phyloP scores from a whole-genome alignment of 2,113 vertebrate genomes.

The Psettodes erumei region DNA sequence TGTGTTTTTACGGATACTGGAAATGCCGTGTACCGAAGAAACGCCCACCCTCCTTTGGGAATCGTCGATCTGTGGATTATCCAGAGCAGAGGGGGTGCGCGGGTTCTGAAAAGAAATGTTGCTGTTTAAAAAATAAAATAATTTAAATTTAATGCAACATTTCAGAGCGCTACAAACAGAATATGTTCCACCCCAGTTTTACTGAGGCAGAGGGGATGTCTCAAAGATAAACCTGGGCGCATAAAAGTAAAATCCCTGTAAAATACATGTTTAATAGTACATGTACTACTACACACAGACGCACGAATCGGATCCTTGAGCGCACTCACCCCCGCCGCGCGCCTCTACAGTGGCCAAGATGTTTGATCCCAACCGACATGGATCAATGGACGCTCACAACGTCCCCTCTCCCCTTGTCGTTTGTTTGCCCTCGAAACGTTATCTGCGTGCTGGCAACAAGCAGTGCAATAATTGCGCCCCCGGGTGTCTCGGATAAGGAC shows the following conservation, averaged over 20 bases:
- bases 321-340: neutral
- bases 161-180: neutral
- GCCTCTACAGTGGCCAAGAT: neutral
- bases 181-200: neutral
- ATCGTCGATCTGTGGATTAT: neutral
- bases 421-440: slow-evolving; percentile 65
- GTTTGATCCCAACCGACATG: slow-evolving; percentile 2
- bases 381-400: slow-evolving; percentile 50
- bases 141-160: too few species aligned
- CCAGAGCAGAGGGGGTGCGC: neutral
- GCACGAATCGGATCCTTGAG: neutral
- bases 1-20: neutral
- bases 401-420: slow-evolving; percentile 34
- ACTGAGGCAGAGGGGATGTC: neutral
- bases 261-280: neutral
- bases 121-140: too few species aligned
- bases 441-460: slow-evolving; percentile 56
- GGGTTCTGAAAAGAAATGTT: neutral
- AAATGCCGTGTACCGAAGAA: neutral
- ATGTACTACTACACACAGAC: neutral
- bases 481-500: slow-evolving; percentile 53
- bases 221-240: neutral
- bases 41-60: neutral
- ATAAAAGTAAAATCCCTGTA: too few species aligned
- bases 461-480: slow-evolving; percentile 52